Evolutionary conservation across 2,113 vertebrate species (phyloP), one percentile per base, ranked within the genome.

Genomic region (Dicerorhinus sumatrensis): DNA sequence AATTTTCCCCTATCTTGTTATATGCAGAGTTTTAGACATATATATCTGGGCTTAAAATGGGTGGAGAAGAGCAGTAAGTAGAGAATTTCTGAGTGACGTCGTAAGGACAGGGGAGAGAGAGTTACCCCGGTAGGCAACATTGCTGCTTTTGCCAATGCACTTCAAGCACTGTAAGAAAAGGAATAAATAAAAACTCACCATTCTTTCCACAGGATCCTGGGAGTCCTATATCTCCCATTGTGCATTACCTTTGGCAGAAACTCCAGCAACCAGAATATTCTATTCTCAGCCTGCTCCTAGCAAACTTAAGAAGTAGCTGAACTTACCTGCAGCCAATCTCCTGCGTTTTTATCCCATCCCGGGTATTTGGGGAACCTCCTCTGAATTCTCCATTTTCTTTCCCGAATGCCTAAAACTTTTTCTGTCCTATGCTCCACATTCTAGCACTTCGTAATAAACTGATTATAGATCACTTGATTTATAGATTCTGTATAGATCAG

Each of bases 321-420:
- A 79, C 16, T 29, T 18, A 21, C 33, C n/a, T 14, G 5, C 6
- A 33, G 51, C 17, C 48, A 8, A 0, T 3, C 10, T 31, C 2
- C 12, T 7, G 39, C 10, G 1, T 46, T 67, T 62, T 18, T 4
- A 4, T 6, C 63, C 29, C 62, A 0, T 29, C 23, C n/a, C 0
- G 3, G 3, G 27, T 77, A 42, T 69, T 21, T 13, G 29, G 12
- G 51, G 42, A 33, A 13, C 21, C 46, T 39, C 23, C 14, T 63
- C 54, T 73, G 39, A 86, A 42, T 5, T 81, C 72, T 80, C 29
- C 20, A 33, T 94, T 88, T 46, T 86, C 46, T 91, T 65, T 87
- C 23, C 58, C 4, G 42, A 73, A 51, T 60, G 51, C 39, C 33
- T 69, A 18, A 42, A 80, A 63, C 31, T 48, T 81, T 23, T 36